Percentiles rank a stretch among this genome's conserved stretches.
phyloP scores from a whole-genome alignment of 1,140 invertebrate genomes.

The Camponotus pennsylvanicus region DNA sequence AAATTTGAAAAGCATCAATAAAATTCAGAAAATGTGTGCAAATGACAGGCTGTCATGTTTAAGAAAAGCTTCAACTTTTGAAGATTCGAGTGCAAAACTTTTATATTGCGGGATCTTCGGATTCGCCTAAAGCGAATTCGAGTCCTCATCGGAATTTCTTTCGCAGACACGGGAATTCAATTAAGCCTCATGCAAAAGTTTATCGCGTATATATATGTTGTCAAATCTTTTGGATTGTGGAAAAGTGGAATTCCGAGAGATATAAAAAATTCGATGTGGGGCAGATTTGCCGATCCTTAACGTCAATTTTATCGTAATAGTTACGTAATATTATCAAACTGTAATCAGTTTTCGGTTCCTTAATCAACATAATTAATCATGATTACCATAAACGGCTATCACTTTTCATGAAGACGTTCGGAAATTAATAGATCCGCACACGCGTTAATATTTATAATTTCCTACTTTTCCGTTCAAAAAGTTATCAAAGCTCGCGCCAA shows the following conservation, averaged over 20 bases:
- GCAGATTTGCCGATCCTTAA: conserved; percentile 6
- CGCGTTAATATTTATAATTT: conserved; percentile 51
- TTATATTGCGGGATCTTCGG: background rate
- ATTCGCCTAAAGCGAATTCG: background rate
- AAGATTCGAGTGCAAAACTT: conserved; percentile 28
- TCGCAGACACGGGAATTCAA: conserved; percentile 45
- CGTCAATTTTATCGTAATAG: conserved; percentile 29
- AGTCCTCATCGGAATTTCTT: conserved; percentile 25
- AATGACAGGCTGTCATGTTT: background rate
- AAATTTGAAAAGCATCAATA: background rate
- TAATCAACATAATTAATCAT: conserved; percentile 24
- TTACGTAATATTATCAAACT: background rate
- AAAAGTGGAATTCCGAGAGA: background rate
- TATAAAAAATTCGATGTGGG: conserved; percentile 3
- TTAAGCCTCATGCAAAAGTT: conserved; percentile 30
- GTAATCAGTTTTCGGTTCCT: background rate
- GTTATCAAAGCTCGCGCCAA: conserved; percentile 31
- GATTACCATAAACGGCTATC: background rate
- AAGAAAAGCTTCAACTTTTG: conserved; percentile 5
- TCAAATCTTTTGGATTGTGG: background rate
- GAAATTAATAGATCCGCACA: conserved; percentile 31
- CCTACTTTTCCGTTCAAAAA: conserved; percentile 37
- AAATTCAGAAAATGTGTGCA: background rate
- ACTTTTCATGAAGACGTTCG: conserved; percentile 27
- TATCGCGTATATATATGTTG: conserved; percentile 17